phyloP scores from a whole-genome alignment of 2,888 invertebrate genomes.

The Lottia scabra region DNA sequence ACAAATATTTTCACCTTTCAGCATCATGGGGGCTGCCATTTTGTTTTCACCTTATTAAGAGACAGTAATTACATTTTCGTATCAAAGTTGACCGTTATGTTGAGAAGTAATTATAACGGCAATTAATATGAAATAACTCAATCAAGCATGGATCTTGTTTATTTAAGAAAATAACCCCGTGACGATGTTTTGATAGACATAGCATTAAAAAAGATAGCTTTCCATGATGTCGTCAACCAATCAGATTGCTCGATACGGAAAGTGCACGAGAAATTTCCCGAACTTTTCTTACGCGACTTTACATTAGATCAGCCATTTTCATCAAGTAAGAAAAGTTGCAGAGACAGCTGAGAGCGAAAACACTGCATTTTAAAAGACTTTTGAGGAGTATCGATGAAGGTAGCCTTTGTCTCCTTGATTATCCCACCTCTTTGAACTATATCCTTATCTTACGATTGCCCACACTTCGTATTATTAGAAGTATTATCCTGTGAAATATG shows the following conservation, averaged over 20 bases:
- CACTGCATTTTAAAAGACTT: slow-evolving; percentile 1
- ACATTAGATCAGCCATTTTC: slow-evolving; percentile 7
- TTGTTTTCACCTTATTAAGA: neutral
- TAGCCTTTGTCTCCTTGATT: neutral
- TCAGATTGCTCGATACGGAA: neutral
- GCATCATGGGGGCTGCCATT: neutral
- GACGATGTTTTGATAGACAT: neutral
- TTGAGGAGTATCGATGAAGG: slow-evolving; percentile 21
- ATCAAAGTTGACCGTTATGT: no score
- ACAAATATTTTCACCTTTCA: neutral
- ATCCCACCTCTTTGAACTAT: no score
- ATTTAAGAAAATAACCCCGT: neutral
- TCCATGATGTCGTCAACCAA: neutral
- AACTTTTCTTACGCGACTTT: neutral
- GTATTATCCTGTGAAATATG: no score
- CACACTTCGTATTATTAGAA: no score
- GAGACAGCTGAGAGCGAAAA: slow-evolving; percentile 7
- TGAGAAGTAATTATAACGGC: no score
- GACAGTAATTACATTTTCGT: no score
- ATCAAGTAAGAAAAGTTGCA: neutral
- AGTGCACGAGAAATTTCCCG: neutral
- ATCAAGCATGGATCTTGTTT: neutral
- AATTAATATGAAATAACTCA: no score
- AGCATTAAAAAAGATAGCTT: neutral
- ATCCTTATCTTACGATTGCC: no score